These are phyloP conservation scores for Danio tinwini DNA, from an alignment of 2,797 vertebrate genomes.

Conservation along the genomic window DNA sequence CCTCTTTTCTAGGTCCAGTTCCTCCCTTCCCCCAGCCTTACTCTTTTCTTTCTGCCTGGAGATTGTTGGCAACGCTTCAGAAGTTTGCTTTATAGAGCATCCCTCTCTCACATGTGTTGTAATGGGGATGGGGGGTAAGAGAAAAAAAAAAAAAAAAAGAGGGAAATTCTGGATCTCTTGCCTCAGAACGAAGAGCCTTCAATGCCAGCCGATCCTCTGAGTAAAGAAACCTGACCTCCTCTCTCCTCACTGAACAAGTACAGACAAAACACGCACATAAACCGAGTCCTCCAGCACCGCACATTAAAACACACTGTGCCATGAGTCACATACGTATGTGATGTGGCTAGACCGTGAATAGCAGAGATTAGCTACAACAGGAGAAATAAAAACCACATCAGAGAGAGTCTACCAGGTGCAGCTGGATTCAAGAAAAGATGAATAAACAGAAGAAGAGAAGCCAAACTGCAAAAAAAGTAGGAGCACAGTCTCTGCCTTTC, in stretches of 20 bases:
- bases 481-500: not conserved
- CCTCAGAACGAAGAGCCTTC: not conserved
- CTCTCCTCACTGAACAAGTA: slow-evolving; percentile 10
- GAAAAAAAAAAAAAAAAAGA: not conserved
- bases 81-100: slow-evolving; percentile 51
- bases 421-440: slow-evolving; percentile 3
- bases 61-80: slow-evolving; percentile 64
- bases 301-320: slow-evolving; percentile 18
- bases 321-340: slow-evolving; percentile 36
- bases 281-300: not conserved
- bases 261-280: slow-evolving; percentile 14
- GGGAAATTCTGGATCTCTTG: slow-evolving; percentile 30
- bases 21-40: slow-evolving; percentile 32
- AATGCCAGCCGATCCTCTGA: slow-evolving; percentile 19
- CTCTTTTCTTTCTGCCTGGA: slow-evolving; percentile 50
- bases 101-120: slow-evolving; percentile 1
- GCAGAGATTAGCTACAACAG: slow-evolving; percentile 41
- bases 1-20: slow-evolving; percentile 26
- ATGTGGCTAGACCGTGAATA: slow-evolving; percentile 45
- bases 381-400: slow-evolving; percentile 32
- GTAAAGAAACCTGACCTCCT: slow-evolving; percentile 35
- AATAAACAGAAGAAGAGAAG: slow-evolving; percentile 16
- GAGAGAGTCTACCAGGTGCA: slow-evolving; percentile 43
- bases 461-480: slow-evolving; percentile 6
- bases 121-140: not conserved